These are phyloP conservation scores for Melieria picta DNA, from an alignment of 2,888 invertebrate genomes.

Conservation along the genomic window DNA sequence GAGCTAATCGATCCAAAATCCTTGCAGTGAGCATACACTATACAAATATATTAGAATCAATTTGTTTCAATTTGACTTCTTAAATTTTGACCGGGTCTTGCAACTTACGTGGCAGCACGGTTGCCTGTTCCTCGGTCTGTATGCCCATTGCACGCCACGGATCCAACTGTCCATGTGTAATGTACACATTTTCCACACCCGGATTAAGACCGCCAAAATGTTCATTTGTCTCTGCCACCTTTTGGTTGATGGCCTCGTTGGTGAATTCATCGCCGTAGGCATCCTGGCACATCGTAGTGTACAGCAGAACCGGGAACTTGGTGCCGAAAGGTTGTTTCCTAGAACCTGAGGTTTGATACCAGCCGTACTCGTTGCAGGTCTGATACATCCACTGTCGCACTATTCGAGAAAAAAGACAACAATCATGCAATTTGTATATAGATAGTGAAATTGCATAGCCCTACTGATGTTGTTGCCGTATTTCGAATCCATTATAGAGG, in stretches of 20 bases:
- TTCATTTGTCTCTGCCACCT: conserved; percentile 63
- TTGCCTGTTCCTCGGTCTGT: conserved; percentile 55
- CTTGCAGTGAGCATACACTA: conserved; percentile 60
- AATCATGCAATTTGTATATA: background rate
- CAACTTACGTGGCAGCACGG: conserved; percentile 57
- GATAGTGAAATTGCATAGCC: conserved; percentile 28
- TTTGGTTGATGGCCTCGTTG: conserved; percentile 48
- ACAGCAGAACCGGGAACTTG: conserved; percentile 56
- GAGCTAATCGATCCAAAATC: conserved; percentile 59
- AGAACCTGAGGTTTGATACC: conserved; percentile 79
- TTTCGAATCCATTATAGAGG: conserved; percentile 42
- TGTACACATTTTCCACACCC: conserved; percentile 67
- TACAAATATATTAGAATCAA: background rate
- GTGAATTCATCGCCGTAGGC: conserved; percentile 53
- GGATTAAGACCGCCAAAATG: conserved; percentile 67
- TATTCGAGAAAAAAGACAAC: conserved; percentile 29
- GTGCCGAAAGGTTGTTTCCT: conserved; percentile 69
- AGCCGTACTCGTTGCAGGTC: conserved; percentile 88
- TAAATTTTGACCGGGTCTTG: background rate
- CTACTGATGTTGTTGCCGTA: conserved; percentile 52
- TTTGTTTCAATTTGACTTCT: background rate
- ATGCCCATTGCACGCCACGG: conserved; percentile 70
- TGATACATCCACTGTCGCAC: conserved; percentile 82
- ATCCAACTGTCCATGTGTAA: conserved; percentile 69
- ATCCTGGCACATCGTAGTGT: conserved; percentile 56